Base-by-base conservation (phyloP, 2,888 invertebrate species). In the Ellobium chinense region DNA sequence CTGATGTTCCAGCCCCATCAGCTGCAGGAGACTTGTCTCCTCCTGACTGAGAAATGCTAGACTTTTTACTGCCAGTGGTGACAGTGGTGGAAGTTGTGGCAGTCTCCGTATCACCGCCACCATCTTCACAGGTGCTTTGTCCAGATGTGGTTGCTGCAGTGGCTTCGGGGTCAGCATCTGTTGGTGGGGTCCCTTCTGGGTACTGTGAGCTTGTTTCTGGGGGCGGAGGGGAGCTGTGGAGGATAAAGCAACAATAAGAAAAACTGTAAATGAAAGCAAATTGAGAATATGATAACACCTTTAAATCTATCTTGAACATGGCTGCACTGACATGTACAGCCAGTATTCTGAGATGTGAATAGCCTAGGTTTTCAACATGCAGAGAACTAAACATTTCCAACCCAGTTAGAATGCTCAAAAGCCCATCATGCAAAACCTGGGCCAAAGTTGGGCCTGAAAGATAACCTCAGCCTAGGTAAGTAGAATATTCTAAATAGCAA, bases 151-250 rank as follows among this genome's bases (percentile, higher is more conserved):
- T 18, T 24, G 46, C 60, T 29, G 34, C 37, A 39, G 21, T n/a
- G 29, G 36, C n/a, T 29, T 75, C 63, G 18, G 39, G 5, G 54
- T 79, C 81, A 66, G 68, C 63, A 60, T 54, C 77, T 75, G 79
- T 37, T 78, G 39, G 77, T 60, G 39, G 80, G 68, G 62, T 68
- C 60, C 66, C 82, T 27, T 82, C 84, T 77, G 31, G 77, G 80
- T 37, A 54, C 56, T 78, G 78, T 81, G 73, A 83, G 84, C 54
- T 84, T 81, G 82, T 78, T 80, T 84, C 84, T 75, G 76, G 77
- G 69, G 65, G 79, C 7, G 80, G 74, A 60, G 84, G 86, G 79
- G 86, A 85, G 82, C 86, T 85, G 76, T n/a, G n/a, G n/a, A n/a
- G n/a, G n/a, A n/a, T n/a, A 34, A 80, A 81, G 36, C 27, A 36